Evolutionary conservation across 2,888 invertebrate species (phyloP), one percentile per base, ranked within the genome.

Genomic region (Alsophila aescularia): DNA sequence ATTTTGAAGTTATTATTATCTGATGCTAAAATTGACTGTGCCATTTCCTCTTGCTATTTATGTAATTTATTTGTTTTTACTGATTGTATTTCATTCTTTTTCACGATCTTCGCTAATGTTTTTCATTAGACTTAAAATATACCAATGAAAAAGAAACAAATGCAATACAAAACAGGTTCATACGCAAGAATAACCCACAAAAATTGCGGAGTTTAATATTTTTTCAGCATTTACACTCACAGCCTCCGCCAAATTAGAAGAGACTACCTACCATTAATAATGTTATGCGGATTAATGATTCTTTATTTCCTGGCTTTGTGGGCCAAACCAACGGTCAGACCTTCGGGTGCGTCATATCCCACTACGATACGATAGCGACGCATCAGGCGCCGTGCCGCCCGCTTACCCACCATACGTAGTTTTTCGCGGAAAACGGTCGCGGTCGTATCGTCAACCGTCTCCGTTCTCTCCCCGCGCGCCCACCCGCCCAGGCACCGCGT

Each of bases 351-450:
- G 90, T 89, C 88, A 85, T 73, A 67, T 62, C 44, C n/a, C 67
- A 75, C 79, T 81, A 43, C 52, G 39, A 44, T 79, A 82, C 73
- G 75, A 77, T 77, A 79, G 74, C 71, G 66, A 70, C 70, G 70
- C 55, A 63, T 60, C 60, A 62, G 66, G 70, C 75, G 79, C 71
- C 77, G n/a, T n/a, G 77, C 75, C 76, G 75, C 75, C 77, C 7
- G 4, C 13, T 12, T 14, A 75, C 81, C n/a, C 78, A 77, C 77
- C 76, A 74, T 79, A 79, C 79, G 83, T 84, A 85, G 83, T 82
- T 87, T 87, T 90, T 90, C 90, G 85, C 87, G 87, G 88, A 90
- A 90, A 90, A 89, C 86, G 81, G 81, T 83, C 84, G 82, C 86
- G 81, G 81, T 83, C 84, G 82, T 80, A 83, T 78, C 83, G 85